Conservation (phyloP, 2,797 vertebrate genomes). For the Catamblyrhynchus diadema region DNA sequence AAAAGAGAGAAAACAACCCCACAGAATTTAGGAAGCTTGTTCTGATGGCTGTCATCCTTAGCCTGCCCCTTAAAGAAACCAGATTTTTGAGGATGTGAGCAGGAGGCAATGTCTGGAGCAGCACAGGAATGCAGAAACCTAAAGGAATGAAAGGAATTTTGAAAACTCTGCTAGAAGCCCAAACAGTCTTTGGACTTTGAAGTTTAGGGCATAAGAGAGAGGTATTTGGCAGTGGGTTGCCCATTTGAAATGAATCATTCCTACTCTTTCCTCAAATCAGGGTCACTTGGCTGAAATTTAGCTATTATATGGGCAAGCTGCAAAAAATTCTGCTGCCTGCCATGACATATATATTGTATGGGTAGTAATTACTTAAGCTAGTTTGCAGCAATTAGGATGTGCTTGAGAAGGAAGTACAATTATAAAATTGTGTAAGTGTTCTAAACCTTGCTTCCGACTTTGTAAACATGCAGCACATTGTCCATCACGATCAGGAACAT, state of each 20-base stretch:
- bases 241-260: background rate
- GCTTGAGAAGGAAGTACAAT: background rate
- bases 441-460: background rate
- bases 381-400: background rate
- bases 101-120: background rate
- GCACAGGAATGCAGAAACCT: background rate
- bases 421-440: background rate
- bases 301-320: background rate
- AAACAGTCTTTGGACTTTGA: background rate
- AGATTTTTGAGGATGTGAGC: background rate
- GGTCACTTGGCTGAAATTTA: background rate
- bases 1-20: background rate
- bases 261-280: background rate
- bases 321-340: background rate
- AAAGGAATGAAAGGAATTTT: background rate
- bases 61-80: background rate
- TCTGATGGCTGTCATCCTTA: background rate
- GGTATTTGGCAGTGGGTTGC: background rate
- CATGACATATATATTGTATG: background rate
- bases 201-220: background rate
- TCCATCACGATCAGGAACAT: background rate
- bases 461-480: rapidly evolving
- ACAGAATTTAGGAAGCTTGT: background rate
- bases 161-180: background rate
- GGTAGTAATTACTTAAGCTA: background rate